phyloP scores from a whole-genome alignment of 30 jellyfish, hydroid and myxozoan genomes.

The Hydractinia echinata region DNA sequence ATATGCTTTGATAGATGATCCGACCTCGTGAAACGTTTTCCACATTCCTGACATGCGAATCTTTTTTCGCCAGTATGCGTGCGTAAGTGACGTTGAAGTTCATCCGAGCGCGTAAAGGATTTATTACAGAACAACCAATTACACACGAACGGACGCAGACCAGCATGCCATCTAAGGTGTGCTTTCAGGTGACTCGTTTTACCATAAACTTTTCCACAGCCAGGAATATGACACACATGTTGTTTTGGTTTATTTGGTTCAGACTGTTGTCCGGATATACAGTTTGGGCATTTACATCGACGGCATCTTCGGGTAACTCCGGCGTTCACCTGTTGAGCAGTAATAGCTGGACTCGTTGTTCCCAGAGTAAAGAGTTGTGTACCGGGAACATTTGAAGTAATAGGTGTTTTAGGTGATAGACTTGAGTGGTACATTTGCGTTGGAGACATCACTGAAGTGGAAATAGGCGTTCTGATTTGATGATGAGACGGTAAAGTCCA shows the following conservation, averaged over 20 bases:
- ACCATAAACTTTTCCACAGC: conserved; percentile 98
- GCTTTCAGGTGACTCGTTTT: conserved; percentile 97
- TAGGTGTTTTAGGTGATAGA: background rate
- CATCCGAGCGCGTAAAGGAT: conserved; percentile 96
- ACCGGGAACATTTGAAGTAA: background rate
- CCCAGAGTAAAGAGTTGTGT: conserved; percentile 25
- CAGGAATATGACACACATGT: conserved; percentile 97
- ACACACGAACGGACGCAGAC: conserved; percentile 96
- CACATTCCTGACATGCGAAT: conserved; percentile 94
- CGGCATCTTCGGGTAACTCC: conserved; percentile 88
- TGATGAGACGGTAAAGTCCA: conserved; percentile 27
- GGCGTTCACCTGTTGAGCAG: conserved; percentile 20
- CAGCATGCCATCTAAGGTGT: conserved; percentile 98
- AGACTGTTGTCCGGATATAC: conserved; percentile 83
- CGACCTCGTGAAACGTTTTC: conserved; percentile 90
- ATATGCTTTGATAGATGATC: conserved; percentile 97
- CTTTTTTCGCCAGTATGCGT: conserved; percentile 99
- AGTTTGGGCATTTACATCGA: conserved; percentile 91
- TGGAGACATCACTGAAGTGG: conserved; percentile 19
- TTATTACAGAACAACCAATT: conserved; percentile 97
- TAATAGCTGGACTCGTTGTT: conserved; percentile 44
- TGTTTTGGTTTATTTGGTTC: conserved; percentile 91
- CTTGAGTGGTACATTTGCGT: background rate
- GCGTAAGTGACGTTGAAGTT: conserved; percentile 94
- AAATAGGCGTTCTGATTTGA: background rate